Evolutionary conservation across 2,888 invertebrate species (phyloP).

Genomic region (Plagodis dolabraria): DNA sequence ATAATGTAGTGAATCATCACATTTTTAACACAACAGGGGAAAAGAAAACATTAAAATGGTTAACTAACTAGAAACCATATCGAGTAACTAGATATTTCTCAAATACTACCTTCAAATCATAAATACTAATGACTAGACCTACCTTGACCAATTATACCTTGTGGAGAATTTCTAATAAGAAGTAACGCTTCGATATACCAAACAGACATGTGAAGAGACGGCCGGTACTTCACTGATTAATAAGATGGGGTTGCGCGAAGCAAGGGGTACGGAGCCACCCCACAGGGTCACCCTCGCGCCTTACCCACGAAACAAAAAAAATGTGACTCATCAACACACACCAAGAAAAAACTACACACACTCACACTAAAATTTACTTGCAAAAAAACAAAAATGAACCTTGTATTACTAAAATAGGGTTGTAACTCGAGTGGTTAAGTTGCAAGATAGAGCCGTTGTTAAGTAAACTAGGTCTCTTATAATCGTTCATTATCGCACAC

Average conservation of each 20-base stretch:
- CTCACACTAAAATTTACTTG: conserved; percentile 49
- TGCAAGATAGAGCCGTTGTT: conserved; percentile 61
- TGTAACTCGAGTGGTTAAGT: conserved; percentile 41
- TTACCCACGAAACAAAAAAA: conserved; percentile 86
- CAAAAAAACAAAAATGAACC: conserved; percentile 65
- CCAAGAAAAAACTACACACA: conserved; percentile 70
- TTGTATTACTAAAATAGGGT: conserved; percentile 66
- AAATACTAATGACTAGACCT: conserved; percentile 9
- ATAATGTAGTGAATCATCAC: too few species aligned
- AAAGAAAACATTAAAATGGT: too few species aligned
- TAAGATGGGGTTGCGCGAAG: conserved; percentile 83
- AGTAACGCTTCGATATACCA: conserved; percentile 63
- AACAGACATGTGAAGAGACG: conserved; percentile 82
- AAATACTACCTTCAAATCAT: too few species aligned
- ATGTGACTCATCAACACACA: conserved; percentile 86
- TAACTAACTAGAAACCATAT: too few species aligned
- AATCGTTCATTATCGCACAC: conserved; percentile 85
- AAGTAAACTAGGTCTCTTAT: conserved; percentile 76
- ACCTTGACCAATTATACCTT: conserved; percentile 38
- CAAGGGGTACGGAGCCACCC: conserved; percentile 78
- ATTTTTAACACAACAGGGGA: too few species aligned
- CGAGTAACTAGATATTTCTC: too few species aligned
- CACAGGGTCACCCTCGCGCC: conserved; percentile 78
- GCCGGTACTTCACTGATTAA: conserved; percentile 84
- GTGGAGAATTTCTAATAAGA: conserved; percentile 70